Evolutionary conservation across 1,140 invertebrate genomes (phyloP).

Genomic region (Solenopsis invicta): DNA sequence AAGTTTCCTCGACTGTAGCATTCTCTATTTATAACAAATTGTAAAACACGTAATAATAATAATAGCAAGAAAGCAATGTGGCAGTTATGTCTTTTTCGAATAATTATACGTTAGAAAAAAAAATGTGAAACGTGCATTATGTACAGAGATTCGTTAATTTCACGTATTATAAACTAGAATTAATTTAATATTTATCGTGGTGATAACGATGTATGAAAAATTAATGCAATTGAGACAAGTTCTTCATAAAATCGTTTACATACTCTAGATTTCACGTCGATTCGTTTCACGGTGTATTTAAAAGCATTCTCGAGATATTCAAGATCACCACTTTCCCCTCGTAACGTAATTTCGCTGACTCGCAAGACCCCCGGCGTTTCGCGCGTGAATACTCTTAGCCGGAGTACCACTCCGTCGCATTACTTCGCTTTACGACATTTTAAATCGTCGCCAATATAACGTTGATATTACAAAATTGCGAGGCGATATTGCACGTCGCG

Average conservation of each 20-base stretch:
- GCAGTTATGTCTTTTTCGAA: no score
- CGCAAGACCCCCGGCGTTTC: constrained; percentile 17
- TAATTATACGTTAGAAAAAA: not conserved
- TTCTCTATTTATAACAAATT: not conserved
- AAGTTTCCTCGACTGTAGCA: not conserved
- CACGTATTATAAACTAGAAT: not conserved
- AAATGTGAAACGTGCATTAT: not conserved
- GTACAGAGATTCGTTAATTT: not conserved
- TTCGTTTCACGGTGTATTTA: not conserved
- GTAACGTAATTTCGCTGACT: constrained; percentile 5
- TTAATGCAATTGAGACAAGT: not conserved
- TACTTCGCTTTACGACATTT: constrained; percentile 46
- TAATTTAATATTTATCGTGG: not conserved
- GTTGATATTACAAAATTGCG: constrained; percentile 44
- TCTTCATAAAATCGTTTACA: not conserved
- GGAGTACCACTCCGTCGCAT: constrained; percentile 2
- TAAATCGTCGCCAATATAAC: constrained; percentile 50
- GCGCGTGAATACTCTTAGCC: constrained; percentile 22
- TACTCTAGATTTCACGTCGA: not conserved
- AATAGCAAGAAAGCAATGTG: not conserved
- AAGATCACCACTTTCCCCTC: not conserved
- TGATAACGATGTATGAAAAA: not conserved
- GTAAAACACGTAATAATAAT: not conserved
- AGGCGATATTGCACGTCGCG: constrained; percentile 4
- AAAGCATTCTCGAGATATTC: not conserved